A percentile compares a stretch with the other conserved stretches of the same genome.
phyloP scores from a whole-genome alignment of 2,113 vertebrate species.

The Leptosomus discolor region DNA sequence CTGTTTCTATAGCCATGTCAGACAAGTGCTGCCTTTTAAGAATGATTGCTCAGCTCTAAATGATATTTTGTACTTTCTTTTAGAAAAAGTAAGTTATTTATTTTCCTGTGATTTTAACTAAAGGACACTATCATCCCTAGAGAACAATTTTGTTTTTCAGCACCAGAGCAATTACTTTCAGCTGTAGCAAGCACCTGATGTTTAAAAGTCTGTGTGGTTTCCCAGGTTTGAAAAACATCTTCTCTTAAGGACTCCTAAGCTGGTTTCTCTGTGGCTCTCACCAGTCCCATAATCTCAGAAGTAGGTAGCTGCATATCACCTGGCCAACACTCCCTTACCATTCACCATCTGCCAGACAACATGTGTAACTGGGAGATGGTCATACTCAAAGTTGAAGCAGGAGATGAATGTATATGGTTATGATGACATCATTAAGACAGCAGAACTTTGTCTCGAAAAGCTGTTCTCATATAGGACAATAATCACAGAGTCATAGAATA shows the following conservation, averaged over 20 bases:
- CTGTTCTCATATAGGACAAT: not conserved
- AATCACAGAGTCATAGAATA: not conserved
- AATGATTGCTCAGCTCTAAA: slow-evolving; percentile 64
- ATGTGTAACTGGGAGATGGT: too few species aligned
- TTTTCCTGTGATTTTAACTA: slow-evolving; percentile 65
- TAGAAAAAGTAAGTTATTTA: slow-evolving; percentile 63
- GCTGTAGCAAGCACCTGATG: slow-evolving; percentile 14
- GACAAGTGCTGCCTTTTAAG: slow-evolving; percentile 59
- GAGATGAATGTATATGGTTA: not conserved
- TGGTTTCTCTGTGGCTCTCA: not conserved
- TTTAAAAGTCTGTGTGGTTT: slow-evolving; percentile 15
- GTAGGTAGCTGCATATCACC: not conserved
- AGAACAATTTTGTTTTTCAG: slow-evolving; percentile 50
- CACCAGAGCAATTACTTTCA: slow-evolving; percentile 45
- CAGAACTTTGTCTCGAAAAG: not conserved
- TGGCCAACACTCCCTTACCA: not conserved
- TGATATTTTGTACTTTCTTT: slow-evolving; percentile 56
- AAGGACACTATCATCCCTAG: slow-evolving; percentile 49
- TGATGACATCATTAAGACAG: not conserved
- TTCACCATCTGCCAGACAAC: not conserved
- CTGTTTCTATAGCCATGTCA: slow-evolving; percentile 43
- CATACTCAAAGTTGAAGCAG: not conserved
- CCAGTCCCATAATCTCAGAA: not conserved
- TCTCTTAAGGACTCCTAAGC: not conserved
- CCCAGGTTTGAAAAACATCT: not conserved